Conservation (phyloP, 2,113 vertebrate genomes). For the Axis porcinus region DNA sequence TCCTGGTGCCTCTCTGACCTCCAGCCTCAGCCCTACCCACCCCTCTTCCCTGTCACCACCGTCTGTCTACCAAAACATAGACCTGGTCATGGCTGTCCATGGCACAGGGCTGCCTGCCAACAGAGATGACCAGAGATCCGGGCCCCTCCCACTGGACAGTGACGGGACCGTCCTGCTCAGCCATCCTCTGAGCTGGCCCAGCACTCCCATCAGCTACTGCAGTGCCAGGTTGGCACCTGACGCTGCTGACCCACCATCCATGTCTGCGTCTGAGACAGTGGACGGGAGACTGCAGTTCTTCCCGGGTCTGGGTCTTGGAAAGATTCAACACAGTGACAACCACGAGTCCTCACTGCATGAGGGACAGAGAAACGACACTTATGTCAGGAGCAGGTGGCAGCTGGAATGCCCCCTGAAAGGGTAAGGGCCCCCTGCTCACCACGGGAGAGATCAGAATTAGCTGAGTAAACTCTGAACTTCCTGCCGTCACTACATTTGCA, state of each 20-base stretch:
- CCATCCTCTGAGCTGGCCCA: too few species aligned
- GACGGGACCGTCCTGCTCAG: rapidly evolving
- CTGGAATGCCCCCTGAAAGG: rapidly evolving
- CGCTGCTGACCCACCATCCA: rapidly evolving
- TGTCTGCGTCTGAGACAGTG: rapidly evolving
- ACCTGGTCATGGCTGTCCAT: rapidly evolving
- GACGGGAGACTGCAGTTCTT: too few species aligned
- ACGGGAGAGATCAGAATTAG: rapidly evolving
- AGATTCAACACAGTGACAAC: not conserved
- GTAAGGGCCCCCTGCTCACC: rapidly evolving
- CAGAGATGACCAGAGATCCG: not conserved
- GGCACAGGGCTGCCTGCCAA: too few species aligned
- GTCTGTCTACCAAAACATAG: rapidly evolving
- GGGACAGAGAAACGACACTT: not conserved
- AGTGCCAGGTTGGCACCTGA: not conserved
- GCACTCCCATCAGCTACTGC: rapidly evolving
- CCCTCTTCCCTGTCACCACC: rapidly evolving
- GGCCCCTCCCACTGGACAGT: not conserved
- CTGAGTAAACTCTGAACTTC: not conserved
- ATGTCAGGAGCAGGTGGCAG: rapidly evolving
- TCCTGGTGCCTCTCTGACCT: not conserved
- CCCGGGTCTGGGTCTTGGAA: not conserved
- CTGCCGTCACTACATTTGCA: rapidly evolving
- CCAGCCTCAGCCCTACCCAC: too few species aligned
- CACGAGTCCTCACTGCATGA: rapidly evolving